Base-by-base conservation (phyloP, 2,888 invertebrate genomes). In the Microplitis manilae region DNA sequence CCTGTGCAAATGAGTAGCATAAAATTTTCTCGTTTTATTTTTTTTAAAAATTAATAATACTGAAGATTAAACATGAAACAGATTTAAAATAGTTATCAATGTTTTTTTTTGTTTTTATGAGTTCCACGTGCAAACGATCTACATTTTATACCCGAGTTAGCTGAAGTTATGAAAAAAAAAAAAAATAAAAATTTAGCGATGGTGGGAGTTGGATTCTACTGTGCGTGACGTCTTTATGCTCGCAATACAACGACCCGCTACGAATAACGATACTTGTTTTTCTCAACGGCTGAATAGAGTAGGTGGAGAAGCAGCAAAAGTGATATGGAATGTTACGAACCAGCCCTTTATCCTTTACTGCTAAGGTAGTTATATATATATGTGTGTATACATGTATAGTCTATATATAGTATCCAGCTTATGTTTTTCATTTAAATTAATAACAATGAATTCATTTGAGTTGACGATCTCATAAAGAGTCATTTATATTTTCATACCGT, bases 201-300 rank as follows among this genome's bases (percentile, higher is more conserved):
- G 7, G 67, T 17, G 7, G n/a, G 38, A 30, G 20, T 39, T 38
- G 20, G 39, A 39, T 67, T 67, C 38, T 20, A 67, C 67, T 67
- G 67, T 39, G 30, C 67, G 41, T 68, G 68, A 68, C 20, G 39
- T 68, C 41, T 68, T 68, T 68, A 68, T 40, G 68, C 40, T 15
- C 15, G 20, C 20, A 15, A 62, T 62, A 62, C 15, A 13, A 68
- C 39, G 39, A 67, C 13, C 39, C 39, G n/a, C 40, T 9, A 40
- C 68, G 68, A 68, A 50, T 68, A 68, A 68, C 41, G 41, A 68
- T 50, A 30, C 39, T 38, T 68, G 38, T 30, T 68, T 68, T 68
- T 68, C 62, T 62, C 62, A 62, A 62, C 62, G 62, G 20, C 15
- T 62, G 15, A 62, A 62, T 62, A 62, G 20, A 62, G 20, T 20